A percentile compares a stretch with the other conserved stretches of the same genome.
phyloP scores from a whole-genome alignment of 2,797 vertebrate species.

The Gobio occitaniae region DNA sequence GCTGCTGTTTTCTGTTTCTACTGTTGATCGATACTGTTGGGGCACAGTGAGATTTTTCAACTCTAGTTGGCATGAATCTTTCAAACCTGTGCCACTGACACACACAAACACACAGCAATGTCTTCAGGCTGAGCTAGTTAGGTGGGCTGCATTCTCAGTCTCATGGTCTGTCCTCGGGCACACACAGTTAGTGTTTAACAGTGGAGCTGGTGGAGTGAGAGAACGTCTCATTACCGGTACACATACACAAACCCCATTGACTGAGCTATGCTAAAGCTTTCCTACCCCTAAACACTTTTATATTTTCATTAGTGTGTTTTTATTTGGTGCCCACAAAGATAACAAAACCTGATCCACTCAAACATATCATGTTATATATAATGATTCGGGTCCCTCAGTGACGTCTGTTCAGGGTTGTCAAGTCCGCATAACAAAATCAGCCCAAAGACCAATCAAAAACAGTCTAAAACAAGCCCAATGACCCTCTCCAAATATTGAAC shows the following conservation, averaged over 20 bases:
- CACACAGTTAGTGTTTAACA: constrained; percentile 73
- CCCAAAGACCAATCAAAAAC: neutral
- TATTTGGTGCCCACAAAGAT: neutral
- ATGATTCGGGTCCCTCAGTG: neutral
- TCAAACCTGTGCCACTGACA: constrained; percentile 59
- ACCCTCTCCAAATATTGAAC: neutral
- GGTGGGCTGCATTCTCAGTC: constrained; percentile 71
- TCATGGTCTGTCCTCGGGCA: constrained; percentile 73
- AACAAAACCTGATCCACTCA: neutral
- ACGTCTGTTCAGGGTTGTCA: neutral
- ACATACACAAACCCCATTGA: constrained; percentile 55
- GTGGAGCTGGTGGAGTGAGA: constrained; percentile 70
- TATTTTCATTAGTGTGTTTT: neutral
- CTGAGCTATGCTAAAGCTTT: neutral
- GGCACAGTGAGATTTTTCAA: constrained; percentile 70
- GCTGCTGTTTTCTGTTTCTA: neutral
- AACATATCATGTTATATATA: neutral
- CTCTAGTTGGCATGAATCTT: constrained; percentile 73
- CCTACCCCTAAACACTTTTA: neutral
- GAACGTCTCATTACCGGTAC: constrained; percentile 75
- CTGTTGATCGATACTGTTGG: constrained; percentile 59
- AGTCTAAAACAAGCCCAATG: neutral
- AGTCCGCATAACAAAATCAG: neutral
- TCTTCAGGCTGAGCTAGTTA: constrained; percentile 80
- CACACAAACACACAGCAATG: constrained; percentile 68